Conservation (phyloP, 2,888 invertebrate species). For the Tinea trinotella region DNA sequence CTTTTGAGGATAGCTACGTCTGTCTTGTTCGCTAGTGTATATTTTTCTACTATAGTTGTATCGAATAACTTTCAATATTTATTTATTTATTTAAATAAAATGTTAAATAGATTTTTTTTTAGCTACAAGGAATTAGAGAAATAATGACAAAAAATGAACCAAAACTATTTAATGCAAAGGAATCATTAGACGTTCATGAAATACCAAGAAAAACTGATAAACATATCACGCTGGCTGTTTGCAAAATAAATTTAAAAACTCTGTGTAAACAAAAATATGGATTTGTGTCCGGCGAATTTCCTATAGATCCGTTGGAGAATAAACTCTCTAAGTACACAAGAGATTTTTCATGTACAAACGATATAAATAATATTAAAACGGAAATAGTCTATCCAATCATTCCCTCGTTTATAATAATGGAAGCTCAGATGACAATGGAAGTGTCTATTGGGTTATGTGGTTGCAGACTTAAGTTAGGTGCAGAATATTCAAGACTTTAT, state of each 20-base stretch:
- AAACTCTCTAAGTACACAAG: constrained; percentile 24
- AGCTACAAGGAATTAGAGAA: neutral
- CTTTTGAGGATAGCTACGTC: too few species aligned
- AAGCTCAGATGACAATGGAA: constrained; percentile 53
- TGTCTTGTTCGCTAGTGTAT: too few species aligned
- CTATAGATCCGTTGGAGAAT: constrained; percentile 36
- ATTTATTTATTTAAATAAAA: too few species aligned
- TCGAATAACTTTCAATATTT: too few species aligned
- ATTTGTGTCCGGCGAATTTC: constrained; percentile 43
- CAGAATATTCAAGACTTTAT: constrained; percentile 45
- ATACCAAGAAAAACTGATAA: constrained; percentile 34
- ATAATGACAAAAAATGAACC: neutral
- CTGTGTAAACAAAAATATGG: constrained; percentile 38
- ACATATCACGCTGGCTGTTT: constrained; percentile 45
- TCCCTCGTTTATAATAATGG: constrained; percentile 36
- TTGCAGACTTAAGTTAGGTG: constrained; percentile 34
- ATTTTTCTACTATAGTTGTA: too few species aligned
- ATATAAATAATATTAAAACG: constrained; percentile 42
- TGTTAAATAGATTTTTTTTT: neutral
- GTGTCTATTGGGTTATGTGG: constrained; percentile 52
- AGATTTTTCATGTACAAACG: constrained; percentile 48
- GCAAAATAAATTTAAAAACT: constrained; percentile 41
- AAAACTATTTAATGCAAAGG: constrained; percentile 1
- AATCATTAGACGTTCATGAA: constrained; percentile 16
- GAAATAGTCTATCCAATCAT: constrained; percentile 33